Conservation (phyloP, 2,888 invertebrate species). For the Petrophora chlorosata region DNA sequence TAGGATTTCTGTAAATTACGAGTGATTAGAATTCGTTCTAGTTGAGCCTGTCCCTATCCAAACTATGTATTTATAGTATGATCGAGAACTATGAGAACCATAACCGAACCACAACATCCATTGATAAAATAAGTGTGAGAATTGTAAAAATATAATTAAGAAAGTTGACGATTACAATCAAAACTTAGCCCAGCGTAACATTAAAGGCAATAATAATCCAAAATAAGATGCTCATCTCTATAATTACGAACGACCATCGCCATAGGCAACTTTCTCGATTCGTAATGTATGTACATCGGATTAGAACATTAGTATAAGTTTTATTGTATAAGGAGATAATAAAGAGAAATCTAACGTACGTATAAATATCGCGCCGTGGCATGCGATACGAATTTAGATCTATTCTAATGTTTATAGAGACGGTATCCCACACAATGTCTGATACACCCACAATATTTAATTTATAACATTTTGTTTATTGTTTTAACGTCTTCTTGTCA, state of each 20-base stretch:
- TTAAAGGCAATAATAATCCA: constrained; percentile 28
- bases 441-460: constrained; percentile 27
- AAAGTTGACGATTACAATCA: constrained; percentile 11
- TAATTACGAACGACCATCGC: constrained; percentile 33
- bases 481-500: constrained; percentile 15
- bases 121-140: too few relatives aligned
- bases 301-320: constrained; percentile 32
- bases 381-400: constrained; percentile 24
- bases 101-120: too few relatives aligned
- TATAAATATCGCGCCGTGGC: constrained; percentile 26
- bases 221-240: constrained; percentile 26
- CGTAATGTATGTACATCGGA: constrained; percentile 21
- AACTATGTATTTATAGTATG: too few relatives aligned
- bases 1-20: too few relatives aligned
- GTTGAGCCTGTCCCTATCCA: too few relatives aligned
- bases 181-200: constrained; percentile 11
- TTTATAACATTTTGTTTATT: constrained; percentile 25
- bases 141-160: neutral
- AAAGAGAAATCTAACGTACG: constrained; percentile 29
- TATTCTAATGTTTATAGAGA: constrained; percentile 31
- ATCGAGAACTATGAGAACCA: too few relatives aligned
- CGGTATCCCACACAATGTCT: constrained; percentile 31
- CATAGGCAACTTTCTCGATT: constrained; percentile 34
- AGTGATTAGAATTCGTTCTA: too few relatives aligned
- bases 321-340: constrained; percentile 31